These are phyloP conservation scores for Salmo trutta DNA, from an alignment of 2,797 vertebrate genomes.

Conservation along the genomic window DNA sequence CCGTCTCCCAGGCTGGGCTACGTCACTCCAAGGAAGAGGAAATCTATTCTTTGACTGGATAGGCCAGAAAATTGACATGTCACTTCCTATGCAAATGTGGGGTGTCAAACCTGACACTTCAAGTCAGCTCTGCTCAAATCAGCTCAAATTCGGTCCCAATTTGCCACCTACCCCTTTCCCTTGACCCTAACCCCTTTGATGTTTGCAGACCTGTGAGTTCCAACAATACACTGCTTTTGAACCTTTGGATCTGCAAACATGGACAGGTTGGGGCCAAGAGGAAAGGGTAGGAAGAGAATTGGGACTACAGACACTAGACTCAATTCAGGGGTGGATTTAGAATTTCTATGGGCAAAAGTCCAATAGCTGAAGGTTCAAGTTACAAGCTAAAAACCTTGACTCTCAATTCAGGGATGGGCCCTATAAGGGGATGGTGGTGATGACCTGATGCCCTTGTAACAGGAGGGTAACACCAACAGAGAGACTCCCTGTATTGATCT, in stretches of 20 bases:
- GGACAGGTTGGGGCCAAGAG: neutral
- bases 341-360: neutral
- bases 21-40: too few relatives aligned
- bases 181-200: neutral
- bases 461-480: conserved; percentile 42
- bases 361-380: neutral
- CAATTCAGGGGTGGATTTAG: neutral
- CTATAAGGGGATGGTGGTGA: conserved; percentile 21
- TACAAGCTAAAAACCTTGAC: neutral
- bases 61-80: too few relatives aligned
- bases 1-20: too few relatives aligned
- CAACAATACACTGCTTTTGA: neutral
- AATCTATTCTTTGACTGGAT: too few relatives aligned
- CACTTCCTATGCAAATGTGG: too few relatives aligned
- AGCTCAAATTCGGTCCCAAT: neutral
- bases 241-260: neutral
- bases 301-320: neutral
- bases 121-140: too few relatives aligned
- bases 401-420: conserved; percentile 2
- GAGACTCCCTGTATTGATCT: conserved; percentile 58
- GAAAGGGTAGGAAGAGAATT: neutral
- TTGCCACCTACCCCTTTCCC: neutral
- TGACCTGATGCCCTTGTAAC: conserved; percentile 41
- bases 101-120: too few relatives aligned
- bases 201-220: neutral